These are phyloP conservation scores for Harpagifer antarcticus DNA, from an alignment of 2,797 vertebrate genomes.

Conservation along the genomic window DNA sequence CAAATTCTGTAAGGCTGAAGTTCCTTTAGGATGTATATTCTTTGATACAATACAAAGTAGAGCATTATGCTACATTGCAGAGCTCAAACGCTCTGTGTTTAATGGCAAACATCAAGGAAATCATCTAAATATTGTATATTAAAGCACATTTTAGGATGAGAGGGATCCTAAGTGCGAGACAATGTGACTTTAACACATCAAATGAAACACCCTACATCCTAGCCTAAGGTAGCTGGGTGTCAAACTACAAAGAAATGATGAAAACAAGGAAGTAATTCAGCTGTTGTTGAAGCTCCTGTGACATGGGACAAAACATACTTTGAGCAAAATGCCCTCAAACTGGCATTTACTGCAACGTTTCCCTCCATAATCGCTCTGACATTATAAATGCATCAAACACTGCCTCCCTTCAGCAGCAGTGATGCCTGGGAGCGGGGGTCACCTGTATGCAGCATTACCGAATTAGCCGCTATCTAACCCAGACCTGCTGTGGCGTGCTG, in stretches of 20 bases:
- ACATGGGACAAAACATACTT: conserved; percentile 41
- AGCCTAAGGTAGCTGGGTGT: neutral
- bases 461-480: conserved; percentile 88
- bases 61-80: neutral
- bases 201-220: conserved; percentile 6
- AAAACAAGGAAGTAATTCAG: conserved; percentile 18
- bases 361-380: conserved; percentile 67
- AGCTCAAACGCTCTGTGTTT: conserved; percentile 3
- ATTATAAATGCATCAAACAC: conserved; percentile 75
- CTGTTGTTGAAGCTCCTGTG: conserved; percentile 30
- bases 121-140: conserved; percentile 13
- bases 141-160: neutral
- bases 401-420: conserved; percentile 64
- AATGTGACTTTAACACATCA: conserved; percentile 27
- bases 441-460: conserved; percentile 85
- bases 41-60: neutral
- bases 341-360: conserved; percentile 32
- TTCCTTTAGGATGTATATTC: neutral
- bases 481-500: conserved; percentile 84
- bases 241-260: neutral
- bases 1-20: neutral
- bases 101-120: neutral
- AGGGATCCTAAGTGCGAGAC: neutral
- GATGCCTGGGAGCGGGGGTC: conserved; percentile 80
- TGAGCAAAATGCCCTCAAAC: conserved; percentile 40